Percentiles rank a stretch among this genome's conserved stretches.
These are phyloP conservation scores for Notodonta ziczac DNA, from an alignment of 2,888 invertebrate genomes.

Conservation along the genomic window DNA sequence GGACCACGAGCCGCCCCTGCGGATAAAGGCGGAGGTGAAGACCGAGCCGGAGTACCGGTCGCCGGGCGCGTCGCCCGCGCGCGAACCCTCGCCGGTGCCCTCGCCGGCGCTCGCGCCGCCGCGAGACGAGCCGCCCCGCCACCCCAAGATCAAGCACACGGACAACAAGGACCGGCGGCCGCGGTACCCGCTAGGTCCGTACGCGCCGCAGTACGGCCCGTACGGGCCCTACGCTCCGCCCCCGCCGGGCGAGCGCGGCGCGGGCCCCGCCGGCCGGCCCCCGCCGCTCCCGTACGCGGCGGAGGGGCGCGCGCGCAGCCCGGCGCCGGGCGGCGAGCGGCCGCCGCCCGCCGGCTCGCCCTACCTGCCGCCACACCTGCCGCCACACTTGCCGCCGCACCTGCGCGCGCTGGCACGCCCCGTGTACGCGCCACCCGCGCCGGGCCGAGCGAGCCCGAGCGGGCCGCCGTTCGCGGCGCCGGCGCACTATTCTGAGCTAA, in stretches of 20 bases:
- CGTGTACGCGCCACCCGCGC: slow-evolving; percentile 62
- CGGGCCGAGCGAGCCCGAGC: slow-evolving; percentile 17
- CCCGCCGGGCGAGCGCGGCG: slow-evolving; percentile 17
- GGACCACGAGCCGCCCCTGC: slow-evolving; percentile 52
- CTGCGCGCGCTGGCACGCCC: slow-evolving; percentile 34
- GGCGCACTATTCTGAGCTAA: slow-evolving; percentile 27
- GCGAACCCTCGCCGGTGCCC: slow-evolving; percentile 50
- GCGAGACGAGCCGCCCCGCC: slow-evolving; percentile 59
- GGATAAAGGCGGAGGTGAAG: slow-evolving; percentile 78
- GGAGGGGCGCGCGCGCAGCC: slow-evolving; percentile 11
- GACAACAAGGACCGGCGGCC: slow-evolving; percentile 75
- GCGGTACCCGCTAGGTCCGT: slow-evolving; percentile 75
- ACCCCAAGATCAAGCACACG: slow-evolving; percentile 77
- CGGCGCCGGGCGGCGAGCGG: slow-evolving; percentile 11
- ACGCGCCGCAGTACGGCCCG: slow-evolving; percentile 77
- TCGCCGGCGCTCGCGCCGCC: slow-evolving; percentile 54
- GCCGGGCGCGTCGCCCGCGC: slow-evolving; percentile 55
- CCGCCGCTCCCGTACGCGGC: slow-evolving; percentile 31
- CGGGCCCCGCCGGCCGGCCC: slow-evolving; percentile 28
- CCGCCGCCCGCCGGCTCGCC: slow-evolving; percentile 12
- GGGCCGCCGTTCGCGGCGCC: slow-evolving; percentile 20
- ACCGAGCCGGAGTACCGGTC: slow-evolving; percentile 76
- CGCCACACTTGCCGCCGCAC: slow-evolving; percentile 30
- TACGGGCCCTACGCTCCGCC: slow-evolving; percentile 75
- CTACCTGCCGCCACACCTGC: slow-evolving; percentile 32